Evolutionary conservation across 2,888 invertebrate species (phyloP), one percentile per base, ranked within the genome.

Genomic region (Beris morrisii): DNA sequence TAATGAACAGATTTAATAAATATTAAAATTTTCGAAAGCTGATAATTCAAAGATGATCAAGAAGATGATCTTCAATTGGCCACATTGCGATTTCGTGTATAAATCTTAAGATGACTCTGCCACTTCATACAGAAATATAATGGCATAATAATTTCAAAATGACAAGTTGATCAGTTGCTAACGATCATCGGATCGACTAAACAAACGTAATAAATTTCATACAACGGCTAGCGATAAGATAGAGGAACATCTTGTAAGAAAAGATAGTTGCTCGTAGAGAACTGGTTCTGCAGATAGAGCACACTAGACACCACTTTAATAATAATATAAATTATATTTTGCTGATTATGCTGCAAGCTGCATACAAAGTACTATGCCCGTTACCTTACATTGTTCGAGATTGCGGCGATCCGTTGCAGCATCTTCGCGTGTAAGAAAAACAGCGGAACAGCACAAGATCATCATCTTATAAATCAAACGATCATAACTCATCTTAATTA

Each of bases 361-460:
- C 58, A 58, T 55, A 32, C 59, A 59, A 59, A 59, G 31, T 48
- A 50, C 13, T 32, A 7, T 38, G 38, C 9, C 59, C 59, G 59
- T 59, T 59, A 50, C 15, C 6, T 59, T 59, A 48, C 59, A 38
- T 38, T 38, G 38, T 38, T 38, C 38, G 7, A 38, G 38, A 38
- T 38, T 5, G 7, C 38, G 38, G 38, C 38, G 3, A 9, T 38
- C 9, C 9, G 22, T 9, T 38, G 38, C 38, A 38, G 38, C 38
- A 3, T 9, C 22, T 22, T 22, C 22, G 22, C 22, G 22, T 38
- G 9, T 7, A 38, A 38, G 9, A 38, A 38, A 38, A 38, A 38
- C 3, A 38, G 38, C 38, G 38, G 4, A 38, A 38, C 5, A 38
- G 2, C 7, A 38, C 9, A 38, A 38, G 38, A 38, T 38, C 5